Percentiles rank a stretch among this genome's conserved stretches.
Evolutionary conservation across 2,113 vertebrate genomes (phyloP).

Genomic region (Perca schrenkii): DNA sequence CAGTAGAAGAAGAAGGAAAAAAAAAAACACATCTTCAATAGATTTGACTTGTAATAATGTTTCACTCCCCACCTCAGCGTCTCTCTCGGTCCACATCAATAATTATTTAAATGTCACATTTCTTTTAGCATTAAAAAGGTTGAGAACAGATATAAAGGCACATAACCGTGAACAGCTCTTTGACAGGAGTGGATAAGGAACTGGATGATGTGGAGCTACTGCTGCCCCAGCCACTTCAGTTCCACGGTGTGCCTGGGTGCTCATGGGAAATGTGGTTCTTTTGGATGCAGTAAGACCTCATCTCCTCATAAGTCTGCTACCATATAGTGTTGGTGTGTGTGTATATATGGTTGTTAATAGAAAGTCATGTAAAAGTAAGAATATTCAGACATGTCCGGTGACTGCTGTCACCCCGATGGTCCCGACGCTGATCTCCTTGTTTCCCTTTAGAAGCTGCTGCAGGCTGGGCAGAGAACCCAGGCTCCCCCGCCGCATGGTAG

Average conservation of each 20-base stretch:
- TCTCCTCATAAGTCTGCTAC: constrained; percentile 52
- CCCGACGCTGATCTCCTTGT: constrained; percentile 92
- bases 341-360: constrained; percentile 16
- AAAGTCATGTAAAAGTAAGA: constrained; percentile 27
- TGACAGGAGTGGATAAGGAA: constrained; percentile 80
- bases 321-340: constrained; percentile 35
- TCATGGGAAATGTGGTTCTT: constrained; percentile 65
- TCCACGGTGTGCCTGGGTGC: constrained; percentile 52
- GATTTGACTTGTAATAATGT: constrained; percentile 25
- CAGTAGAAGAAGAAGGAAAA: constrained; percentile 47
- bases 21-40: constrained; percentile 32
- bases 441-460: constrained; percentile 95
- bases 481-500: constrained; percentile 45
- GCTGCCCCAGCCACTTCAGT: constrained; percentile 45
- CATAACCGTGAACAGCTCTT: constrained; percentile 93
- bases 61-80: constrained; percentile 36
- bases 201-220: constrained; percentile 41
- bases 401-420: constrained; percentile 91
- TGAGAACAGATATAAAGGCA: constrained; percentile 96
- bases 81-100: constrained; percentile 40
- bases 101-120: constrained; percentile 20
- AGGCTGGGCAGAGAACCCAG: constrained; percentile 89
- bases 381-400: constrained; percentile 90
- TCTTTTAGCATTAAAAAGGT: constrained; percentile 64
- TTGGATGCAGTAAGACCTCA: constrained; percentile 48